phyloP scores from a whole-genome alignment of 1,140 invertebrate genomes.

The Drosophila nasuta region DNA sequence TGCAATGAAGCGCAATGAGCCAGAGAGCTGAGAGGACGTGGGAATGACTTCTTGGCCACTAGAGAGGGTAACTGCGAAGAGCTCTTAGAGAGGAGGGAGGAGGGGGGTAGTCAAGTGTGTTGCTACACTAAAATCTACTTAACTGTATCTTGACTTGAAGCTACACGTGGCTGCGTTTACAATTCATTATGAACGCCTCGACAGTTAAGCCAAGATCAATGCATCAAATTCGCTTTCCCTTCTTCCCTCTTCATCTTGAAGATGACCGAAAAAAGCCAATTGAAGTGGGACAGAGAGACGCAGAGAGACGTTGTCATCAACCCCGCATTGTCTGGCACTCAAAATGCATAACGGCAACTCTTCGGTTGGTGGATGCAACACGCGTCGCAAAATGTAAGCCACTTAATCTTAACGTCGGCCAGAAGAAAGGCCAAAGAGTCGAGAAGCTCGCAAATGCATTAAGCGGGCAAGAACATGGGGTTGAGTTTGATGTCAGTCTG shows the following conservation, averaged over 20 bases:
- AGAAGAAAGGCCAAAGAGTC: constrained; percentile 50
- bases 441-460: constrained; percentile 39
- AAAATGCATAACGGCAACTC: constrained; percentile 72
- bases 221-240: constrained; percentile 20
- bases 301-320: constrained; percentile 48
- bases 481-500: neutral
- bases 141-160: constrained; percentile 19
- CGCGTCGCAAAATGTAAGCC: constrained; percentile 64
- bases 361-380: constrained; percentile 44
- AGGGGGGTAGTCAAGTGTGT: constrained; percentile 15
- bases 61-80: constrained; percentile 32
- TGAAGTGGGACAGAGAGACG: constrained; percentile 25
- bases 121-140: constrained; percentile 27
- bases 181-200: constrained; percentile 74
- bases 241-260: neutral
- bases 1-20: constrained; percentile 61
- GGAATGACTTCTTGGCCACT: neutral
- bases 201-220: constrained; percentile 48
- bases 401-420: constrained; percentile 69
- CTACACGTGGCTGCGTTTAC: constrained; percentile 74
- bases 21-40: constrained; percentile 26
- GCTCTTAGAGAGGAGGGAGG: neutral
- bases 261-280: constrained; percentile 65
- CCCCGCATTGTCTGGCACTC: constrained; percentile 54
- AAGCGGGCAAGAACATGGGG: constrained; percentile 8